phyloP scores from a whole-genome alignment of 2,888 invertebrate genomes.

The Mimas tiliae region DNA sequence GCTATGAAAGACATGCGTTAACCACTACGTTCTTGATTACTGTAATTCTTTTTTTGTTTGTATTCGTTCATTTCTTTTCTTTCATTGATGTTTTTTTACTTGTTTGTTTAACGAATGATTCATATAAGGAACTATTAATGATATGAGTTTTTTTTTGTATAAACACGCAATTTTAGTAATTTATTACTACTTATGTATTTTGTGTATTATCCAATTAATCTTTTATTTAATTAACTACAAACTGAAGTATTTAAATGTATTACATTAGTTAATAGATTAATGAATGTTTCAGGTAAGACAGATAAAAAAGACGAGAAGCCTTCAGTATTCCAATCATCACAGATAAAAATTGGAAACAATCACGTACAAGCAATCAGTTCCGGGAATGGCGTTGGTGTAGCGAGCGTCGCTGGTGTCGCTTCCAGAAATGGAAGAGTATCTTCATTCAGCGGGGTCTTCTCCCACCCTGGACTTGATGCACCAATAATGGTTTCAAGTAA shows the following conservation, averaged over 20 bases:
- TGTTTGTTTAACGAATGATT: neutral
- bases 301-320: neutral
- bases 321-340: conserved; percentile 23
- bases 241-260: neutral
- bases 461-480: conserved; percentile 49
- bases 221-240: neutral
- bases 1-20: neutral
- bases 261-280: neutral
- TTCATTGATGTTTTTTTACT: no score
- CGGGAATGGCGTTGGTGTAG: conserved; percentile 51
- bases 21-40: neutral
- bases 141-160: neutral
- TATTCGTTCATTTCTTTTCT: neutral
- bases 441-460: conserved; percentile 57
- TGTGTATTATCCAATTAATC: neutral
- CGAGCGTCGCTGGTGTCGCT: conserved; percentile 59
- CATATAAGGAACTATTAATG: neutral
- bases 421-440: conserved; percentile 63
- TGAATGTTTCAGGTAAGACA: conserved; percentile 17
- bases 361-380: conserved; percentile 31
- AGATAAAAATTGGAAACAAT: conserved; percentile 30
- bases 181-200: neutral
- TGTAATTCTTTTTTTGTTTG: neutral
- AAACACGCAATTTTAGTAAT: neutral
- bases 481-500: conserved; percentile 37